These are phyloP conservation scores for Icerya purchasi DNA, from an alignment of 2,888 invertebrate genomes.

Conservation along the genomic window DNA sequence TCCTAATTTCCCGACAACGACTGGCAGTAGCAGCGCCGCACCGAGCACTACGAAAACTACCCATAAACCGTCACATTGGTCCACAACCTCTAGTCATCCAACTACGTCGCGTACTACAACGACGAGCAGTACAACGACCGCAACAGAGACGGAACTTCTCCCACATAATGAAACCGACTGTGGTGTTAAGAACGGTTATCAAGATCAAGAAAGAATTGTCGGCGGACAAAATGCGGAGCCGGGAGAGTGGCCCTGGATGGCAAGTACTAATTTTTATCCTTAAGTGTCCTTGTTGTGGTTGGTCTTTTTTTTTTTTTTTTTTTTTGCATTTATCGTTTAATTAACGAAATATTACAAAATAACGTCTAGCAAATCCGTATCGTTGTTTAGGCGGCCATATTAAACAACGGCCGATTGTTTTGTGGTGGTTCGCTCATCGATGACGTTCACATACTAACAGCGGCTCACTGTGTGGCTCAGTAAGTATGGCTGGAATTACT, in stretches of 20 bases:
- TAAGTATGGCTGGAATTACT: constrained; percentile 31
- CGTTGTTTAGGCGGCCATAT: constrained; percentile 48
- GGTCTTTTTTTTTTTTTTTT: too few relatives aligned
- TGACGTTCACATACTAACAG: constrained; percentile 52
- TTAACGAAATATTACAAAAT: too few relatives aligned
- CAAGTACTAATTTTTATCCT: constrained; percentile 18
- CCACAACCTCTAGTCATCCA: neutral
- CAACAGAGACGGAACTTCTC: constrained; percentile 4
- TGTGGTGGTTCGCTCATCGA: constrained; percentile 74
- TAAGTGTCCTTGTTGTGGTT: neutral
- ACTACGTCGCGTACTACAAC: constrained; percentile 22
- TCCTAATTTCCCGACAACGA: neutral
- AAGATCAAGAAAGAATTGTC: constrained; percentile 63
- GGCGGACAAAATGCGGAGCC: constrained; percentile 61
- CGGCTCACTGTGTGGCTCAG: constrained; percentile 78
- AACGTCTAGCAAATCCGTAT: too few relatives aligned
- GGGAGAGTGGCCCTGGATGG: constrained; percentile 51
- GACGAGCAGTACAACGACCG: constrained; percentile 11
- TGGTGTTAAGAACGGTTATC: constrained; percentile 56
- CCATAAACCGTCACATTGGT: neutral
- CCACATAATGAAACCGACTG: constrained; percentile 31
- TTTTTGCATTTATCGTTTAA: neutral
- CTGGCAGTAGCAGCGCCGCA: neutral
- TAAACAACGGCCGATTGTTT: constrained; percentile 64
- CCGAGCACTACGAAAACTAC: constrained; percentile 12